Conservation (phyloP, 2,888 invertebrate genomes). For the Caenorhabditis sulstoni region DNA sequence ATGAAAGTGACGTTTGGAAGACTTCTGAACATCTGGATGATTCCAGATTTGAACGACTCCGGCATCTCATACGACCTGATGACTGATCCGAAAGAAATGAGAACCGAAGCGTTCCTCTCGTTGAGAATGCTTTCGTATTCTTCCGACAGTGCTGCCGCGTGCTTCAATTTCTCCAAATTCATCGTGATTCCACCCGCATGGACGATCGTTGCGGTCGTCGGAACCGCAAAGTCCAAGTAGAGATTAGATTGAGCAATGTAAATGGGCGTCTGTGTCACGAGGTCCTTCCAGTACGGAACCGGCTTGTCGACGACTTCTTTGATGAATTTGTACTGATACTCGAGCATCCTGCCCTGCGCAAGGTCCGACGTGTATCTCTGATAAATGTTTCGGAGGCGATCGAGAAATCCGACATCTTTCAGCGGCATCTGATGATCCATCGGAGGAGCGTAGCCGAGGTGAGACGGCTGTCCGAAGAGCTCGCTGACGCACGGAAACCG, state of each 20-base stretch:
- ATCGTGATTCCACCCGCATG: constrained; percentile 20
- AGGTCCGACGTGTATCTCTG: not conserved
- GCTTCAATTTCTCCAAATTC: constrained; percentile 20
- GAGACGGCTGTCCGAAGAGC: constrained; percentile 27
- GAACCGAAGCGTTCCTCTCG: constrained; percentile 34
- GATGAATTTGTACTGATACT: constrained; percentile 15
- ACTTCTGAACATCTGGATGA: constrained; percentile 38
- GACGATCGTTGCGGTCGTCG: not conserved
- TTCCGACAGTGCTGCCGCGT: constrained; percentile 7
- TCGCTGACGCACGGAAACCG: constrained; percentile 9
- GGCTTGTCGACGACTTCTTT: constrained; percentile 15
- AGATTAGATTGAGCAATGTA: constrained; percentile 39
- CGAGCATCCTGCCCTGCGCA: not conserved
- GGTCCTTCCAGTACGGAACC: constrained; percentile 25
- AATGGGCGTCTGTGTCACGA: constrained; percentile 17
- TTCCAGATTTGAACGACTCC: constrained; percentile 34
- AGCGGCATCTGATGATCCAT: constrained; percentile 2
- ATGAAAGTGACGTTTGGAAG: constrained; percentile 43
- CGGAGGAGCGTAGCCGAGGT: constrained; percentile 18
- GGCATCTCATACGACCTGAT: constrained; percentile 40
- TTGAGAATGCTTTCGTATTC: constrained; percentile 41
- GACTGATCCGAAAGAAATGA: constrained; percentile 54
- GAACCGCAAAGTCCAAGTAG: not conserved
- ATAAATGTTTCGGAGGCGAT: constrained; percentile 22
- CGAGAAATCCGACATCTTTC: constrained; percentile 33